phyloP scores from a whole-genome alignment of 2,797 vertebrate species.

The Heteromormyrus szaboi region DNA sequence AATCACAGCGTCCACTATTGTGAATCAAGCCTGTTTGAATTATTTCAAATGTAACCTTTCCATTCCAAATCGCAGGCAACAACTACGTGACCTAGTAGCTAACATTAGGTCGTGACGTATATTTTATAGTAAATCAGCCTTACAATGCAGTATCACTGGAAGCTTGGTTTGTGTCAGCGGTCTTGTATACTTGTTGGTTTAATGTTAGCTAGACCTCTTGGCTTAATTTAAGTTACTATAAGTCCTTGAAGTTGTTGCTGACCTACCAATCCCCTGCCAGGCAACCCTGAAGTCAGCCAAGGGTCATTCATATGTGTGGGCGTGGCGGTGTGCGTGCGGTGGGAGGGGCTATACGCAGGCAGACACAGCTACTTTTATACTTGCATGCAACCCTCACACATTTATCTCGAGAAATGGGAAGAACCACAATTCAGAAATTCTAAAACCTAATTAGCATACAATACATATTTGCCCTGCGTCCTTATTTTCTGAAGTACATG shows the following conservation, averaged over 20 bases:
- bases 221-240: constrained; percentile 13
- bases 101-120: neutral
- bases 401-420: constrained; percentile 37
- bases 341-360: neutral
- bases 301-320: constrained; percentile 35
- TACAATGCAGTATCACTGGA: neutral
- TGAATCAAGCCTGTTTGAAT: neutral
- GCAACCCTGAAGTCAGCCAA: constrained; percentile 43
- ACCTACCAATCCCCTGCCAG: constrained; percentile 24
- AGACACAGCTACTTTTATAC: constrained; percentile 28
- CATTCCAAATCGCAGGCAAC: neutral
- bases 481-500: neutral
- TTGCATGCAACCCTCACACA: constrained; percentile 33
- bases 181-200: constrained; percentile 7
- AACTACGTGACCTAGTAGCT: neutral
- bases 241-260: constrained; percentile 32
- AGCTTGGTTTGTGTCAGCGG: neutral
- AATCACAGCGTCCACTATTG: neutral
- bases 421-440: neutral
- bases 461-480: neutral
- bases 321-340: neutral
- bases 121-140: neutral
- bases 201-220: neutral
- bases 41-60: neutral
- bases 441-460: neutral